phyloP scores from a whole-genome alignment of 2,888 invertebrate species.

The Vandiemenella viatica region DNA sequence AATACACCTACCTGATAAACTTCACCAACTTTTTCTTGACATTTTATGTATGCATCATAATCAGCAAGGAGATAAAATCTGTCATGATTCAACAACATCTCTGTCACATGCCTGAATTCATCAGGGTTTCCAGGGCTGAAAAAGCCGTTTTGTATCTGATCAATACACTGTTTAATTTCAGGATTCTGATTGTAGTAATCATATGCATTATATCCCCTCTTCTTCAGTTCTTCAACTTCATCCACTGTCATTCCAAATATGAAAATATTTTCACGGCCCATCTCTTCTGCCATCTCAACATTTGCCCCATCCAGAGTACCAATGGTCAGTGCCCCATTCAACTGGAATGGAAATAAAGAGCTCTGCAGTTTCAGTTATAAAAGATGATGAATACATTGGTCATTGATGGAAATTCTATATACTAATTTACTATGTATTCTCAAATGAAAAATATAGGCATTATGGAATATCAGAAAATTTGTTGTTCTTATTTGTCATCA shows the following conservation, averaged over 20 bases:
- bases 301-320: conserved; percentile 99
- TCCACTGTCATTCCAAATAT: conserved; percentile 89
- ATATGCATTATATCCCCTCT: conserved; percentile 64
- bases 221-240: conserved; percentile 46
- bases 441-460: too few species aligned
- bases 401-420: neutral
- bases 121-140: conserved; percentile 87
- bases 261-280: conserved; percentile 91
- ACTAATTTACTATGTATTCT: too few species aligned
- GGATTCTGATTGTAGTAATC: conserved; percentile 82
- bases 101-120: conserved; percentile 77
- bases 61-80: conserved; percentile 89
- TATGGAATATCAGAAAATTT: too few species aligned
- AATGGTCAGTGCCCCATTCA: conserved; percentile 97
- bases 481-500: too few species aligned
- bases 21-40: conserved; percentile 76
- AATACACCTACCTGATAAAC: conserved; percentile 65
- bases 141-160: conserved; percentile 92
- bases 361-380: too few species aligned
- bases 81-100: conserved; percentile 85
- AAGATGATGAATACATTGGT: neutral
- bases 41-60: conserved; percentile 83
- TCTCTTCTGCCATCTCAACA: conserved; percentile 98
- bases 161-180: conserved; percentile 84
- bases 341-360: conserved; percentile 32